Base-by-base conservation (phyloP, 2,113 vertebrate genomes). In the Ictalurus furcatus region DNA sequence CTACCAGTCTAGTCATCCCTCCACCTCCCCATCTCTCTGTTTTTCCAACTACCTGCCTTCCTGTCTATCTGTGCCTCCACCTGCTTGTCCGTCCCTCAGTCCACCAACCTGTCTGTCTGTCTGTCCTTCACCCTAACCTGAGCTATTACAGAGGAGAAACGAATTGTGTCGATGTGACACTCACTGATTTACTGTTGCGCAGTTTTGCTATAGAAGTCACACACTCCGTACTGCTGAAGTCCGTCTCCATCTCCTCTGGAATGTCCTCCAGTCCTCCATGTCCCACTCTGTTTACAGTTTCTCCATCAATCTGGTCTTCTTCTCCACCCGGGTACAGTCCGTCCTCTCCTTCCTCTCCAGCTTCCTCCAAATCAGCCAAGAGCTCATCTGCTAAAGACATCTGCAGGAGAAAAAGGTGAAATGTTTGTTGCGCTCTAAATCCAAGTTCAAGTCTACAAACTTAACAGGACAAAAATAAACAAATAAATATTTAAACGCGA, bases 321-420 rank as follows among this genome's bases (percentile, higher is more conserved):
- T 97, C 97, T 79, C 92, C 97, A 76, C 96, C 97, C 0, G 96
- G 94, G 90, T 97, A 97, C 25, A 96, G 94, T 14, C 94, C 96
- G 83, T 97, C 97, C 30, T 97, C 97, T 12, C 96, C 97, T 87
- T 98, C 97, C 56, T 97, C 96, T 0, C 96, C 96, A 0, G 97
- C 97, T 93, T 98, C 97, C 93, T 98, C 97, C 28, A 98, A 94
- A 88, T 98, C 97, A 0, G 97, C 97, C 89, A 98, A 91, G 61
- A 98, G 96, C 91, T 98, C 97, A 0, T 98, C 97, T 2, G 97
- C 97, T 89, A 98, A 92, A 92, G 97, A 98, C 97, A 98, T 98
- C 93, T 92, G 80, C 19, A 4, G 9, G 34, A 17, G 3, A 23
- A 34, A 34, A 7, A 17, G 9, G 9, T 9, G 14, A 71, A 17